Evolutionary conservation across 2,113 vertebrate species (phyloP), one percentile per base, ranked within the genome.

Genomic region (Callipepla californica): DNA sequence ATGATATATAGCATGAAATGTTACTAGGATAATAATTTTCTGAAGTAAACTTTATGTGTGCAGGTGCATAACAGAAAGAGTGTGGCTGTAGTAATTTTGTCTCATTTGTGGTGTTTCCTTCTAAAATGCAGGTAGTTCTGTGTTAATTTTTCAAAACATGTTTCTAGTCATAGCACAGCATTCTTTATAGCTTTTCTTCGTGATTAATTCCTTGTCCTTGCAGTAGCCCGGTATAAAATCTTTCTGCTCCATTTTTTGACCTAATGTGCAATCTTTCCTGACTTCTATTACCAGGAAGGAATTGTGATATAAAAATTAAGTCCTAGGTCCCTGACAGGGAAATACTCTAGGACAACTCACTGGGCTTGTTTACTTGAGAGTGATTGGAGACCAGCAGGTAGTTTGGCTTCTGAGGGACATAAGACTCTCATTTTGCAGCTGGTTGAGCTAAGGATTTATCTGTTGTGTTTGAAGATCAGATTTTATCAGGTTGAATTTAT

Each of bases 261-360:
- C 57, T 80, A 85, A 81, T 55, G 63, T 74, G 25, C 34, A 67
- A 76, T 91, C 51, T 92, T 94, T 95, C 58, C 51, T 61, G 63
- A 59, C 51, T 89, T 92, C 78, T 34, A 80, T 89, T 94, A 57
- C 38, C 32, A 83, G 59, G 38, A 85, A 89, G 51, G 67, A 87
- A 76, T 76, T 76, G 68, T 38, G 68, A 69, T 79, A 89, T 38
- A 91, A 81, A 90, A 94, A 76, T 80, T 87, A 92, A 81, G 86
- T 87, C 63, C 38, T 85, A 42, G 28, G 22, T 18, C 19, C 32
- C 75, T 94, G 63, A 79, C 40, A 69, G 23, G 23, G 70, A 92
- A 85, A 89, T 25, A 9, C 40, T 91, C 34, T 45, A 69, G 63
- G 88, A 48, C 13, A 83, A 86, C 44, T 51, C 44, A 25, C 65